Conservation (phyloP, 1,140 invertebrate species). For the Cydia pomonella region DNA sequence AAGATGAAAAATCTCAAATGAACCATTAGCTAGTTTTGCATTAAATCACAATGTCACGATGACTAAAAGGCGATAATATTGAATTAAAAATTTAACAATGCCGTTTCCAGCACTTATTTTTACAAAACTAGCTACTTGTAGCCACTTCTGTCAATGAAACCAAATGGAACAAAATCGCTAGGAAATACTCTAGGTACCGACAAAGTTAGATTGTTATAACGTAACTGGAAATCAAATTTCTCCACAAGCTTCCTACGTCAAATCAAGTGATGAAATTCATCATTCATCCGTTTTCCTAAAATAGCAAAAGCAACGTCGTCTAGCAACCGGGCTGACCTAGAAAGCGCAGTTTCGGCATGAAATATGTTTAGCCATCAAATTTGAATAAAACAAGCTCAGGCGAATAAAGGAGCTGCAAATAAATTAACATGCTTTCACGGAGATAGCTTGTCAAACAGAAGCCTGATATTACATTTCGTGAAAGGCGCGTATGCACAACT, state of each 20-base stretch:
- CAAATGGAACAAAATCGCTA: too few relatives aligned
- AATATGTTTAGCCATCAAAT: conserved; percentile 70
- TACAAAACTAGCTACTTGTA: too few relatives aligned
- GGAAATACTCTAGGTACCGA: too few relatives aligned
- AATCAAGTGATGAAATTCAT: conserved; percentile 42
- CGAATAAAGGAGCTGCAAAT: conserved; percentile 39
- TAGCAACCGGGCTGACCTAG: conserved; percentile 52
- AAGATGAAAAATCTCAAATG: too few relatives aligned
- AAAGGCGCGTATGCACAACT: conserved; percentile 10
- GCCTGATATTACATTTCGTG: conserved; percentile 41
- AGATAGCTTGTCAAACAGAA: conserved; percentile 27
- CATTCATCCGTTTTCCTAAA: conserved; percentile 52
- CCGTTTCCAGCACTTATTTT: too few relatives aligned
- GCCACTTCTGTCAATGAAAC: too few relatives aligned
- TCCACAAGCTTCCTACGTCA: background rate
- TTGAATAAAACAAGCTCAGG: conserved; percentile 45
- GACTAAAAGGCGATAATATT: too few relatives aligned
- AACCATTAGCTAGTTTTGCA: too few relatives aligned
- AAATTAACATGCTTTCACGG: conserved; percentile 44
- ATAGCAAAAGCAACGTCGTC: conserved; percentile 52
- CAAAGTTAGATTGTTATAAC: too few relatives aligned
- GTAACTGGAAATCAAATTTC: background rate
- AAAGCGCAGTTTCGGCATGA: conserved; percentile 59
- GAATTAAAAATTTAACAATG: too few relatives aligned
- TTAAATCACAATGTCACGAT: too few relatives aligned